Evolutionary conservation across 2,888 invertebrate species (phyloP), one percentile per base, ranked within the genome.

Genomic region (Balanococcus diminutus): DNA sequence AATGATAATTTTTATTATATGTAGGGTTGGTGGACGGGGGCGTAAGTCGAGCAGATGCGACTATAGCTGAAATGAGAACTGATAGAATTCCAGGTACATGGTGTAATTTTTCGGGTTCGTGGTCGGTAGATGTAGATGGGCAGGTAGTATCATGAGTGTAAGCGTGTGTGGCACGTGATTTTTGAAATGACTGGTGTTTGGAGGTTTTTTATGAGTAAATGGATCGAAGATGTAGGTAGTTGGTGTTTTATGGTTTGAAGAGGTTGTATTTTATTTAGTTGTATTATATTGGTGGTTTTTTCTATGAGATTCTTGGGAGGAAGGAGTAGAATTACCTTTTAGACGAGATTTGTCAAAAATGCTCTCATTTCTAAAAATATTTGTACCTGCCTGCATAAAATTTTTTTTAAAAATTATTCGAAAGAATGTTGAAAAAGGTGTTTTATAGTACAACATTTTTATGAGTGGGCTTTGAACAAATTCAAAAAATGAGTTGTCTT

Each of bases 1-100:
- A 79, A 79, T 79, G 75, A 19, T 79, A 79, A 79, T 79, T 79
- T 79, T 79, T 79, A 79, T 79, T 19, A 16, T 36, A 36, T 36
- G 36, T 36, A 56, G 36, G 19, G 25, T 79, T 31, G 75, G 67
- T 36, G 36, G 36, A 19, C 75, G 67, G n/a, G 36, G 36, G 32
- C 75, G 67, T 6, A 28, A 8, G 6, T 22, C 19, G 67, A 28
- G 67, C 25, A 28, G 67, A 28, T 9, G 61, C 9, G 25, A 61
- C n/a, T 4, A 22, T n/a, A 56, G 22, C 22, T 9, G 51, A n/a
- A 56, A 56, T 8, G 46, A 19, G 56, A 56, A 22, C n/a, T n/a
- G n/a, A n/a, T n/a, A n/a, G 19, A 22, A 22, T 2, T 56, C 8
- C 22, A 56, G 56, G 56, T 56, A 56, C 6, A 8, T 56, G 56